Conservation (phyloP, 2,888 invertebrate genomes). For the Sicus ferrugineus region DNA sequence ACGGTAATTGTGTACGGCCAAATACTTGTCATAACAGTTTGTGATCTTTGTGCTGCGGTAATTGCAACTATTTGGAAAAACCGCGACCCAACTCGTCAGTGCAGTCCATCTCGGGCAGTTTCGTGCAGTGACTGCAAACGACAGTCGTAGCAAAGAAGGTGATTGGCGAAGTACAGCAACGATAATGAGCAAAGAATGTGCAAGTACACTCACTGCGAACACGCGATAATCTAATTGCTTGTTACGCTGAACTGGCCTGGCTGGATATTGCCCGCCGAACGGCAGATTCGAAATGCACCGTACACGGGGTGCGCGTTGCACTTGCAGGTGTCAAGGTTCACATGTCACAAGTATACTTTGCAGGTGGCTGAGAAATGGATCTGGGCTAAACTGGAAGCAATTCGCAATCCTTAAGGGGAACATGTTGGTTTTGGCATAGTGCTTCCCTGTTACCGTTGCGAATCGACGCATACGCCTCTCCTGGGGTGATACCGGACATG, state of each 20-base stretch:
- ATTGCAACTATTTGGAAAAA: conserved; percentile 16
- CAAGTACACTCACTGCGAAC: conserved; percentile 38
- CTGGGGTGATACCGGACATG: too few species aligned
- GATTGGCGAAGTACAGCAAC: conserved; percentile 7
- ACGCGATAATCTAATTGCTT: conserved; percentile 42
- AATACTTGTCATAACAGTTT: conserved; percentile 44
- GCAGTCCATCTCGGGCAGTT: background rate
- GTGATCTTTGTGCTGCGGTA: conserved; percentile 8
- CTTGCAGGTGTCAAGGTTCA: conserved; percentile 45
- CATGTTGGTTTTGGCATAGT: too few species aligned
- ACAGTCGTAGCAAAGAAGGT: conserved; percentile 13
- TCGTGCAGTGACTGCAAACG: background rate
- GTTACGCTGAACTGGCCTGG: conserved; percentile 32
- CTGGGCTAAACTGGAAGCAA: conserved; percentile 17
- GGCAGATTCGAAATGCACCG: background rate
- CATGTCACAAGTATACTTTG: conserved; percentile 39
- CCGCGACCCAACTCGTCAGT: conserved; percentile 37
- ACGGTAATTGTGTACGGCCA: conserved; percentile 44
- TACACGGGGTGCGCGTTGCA: conserved; percentile 32
- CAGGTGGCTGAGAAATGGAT: conserved; percentile 21
- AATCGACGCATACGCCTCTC: too few species aligned
- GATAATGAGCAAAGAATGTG: conserved; percentile 39
- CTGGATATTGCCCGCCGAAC: background rate
- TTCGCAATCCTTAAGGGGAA: conserved; percentile 7
- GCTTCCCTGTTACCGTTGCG: too few species aligned